phyloP scores from a whole-genome alignment of 2,888 invertebrate species.

The Priocnemis perturbator region DNA sequence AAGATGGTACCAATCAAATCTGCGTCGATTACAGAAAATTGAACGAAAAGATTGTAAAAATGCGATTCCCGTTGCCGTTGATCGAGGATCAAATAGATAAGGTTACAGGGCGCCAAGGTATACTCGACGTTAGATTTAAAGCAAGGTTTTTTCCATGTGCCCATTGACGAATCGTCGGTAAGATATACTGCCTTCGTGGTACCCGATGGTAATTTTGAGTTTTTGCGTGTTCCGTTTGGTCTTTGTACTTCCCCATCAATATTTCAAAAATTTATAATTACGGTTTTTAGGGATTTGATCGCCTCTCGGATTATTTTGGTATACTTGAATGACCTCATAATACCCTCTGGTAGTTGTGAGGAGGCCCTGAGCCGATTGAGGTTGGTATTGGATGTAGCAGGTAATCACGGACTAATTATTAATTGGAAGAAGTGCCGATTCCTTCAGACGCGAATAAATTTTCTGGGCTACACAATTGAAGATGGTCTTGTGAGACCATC shows the following conservation, averaged over 20 bases:
- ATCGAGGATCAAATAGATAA: too few relatives aligned
- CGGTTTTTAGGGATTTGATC: background rate
- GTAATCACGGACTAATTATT: constrained; percentile 16
- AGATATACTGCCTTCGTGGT: constrained; percentile 1
- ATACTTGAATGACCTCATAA: background rate
- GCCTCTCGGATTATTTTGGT: background rate
- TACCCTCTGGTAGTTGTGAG: background rate
- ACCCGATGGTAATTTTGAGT: background rate
- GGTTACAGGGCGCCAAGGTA: background rate
- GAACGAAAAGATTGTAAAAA: too few relatives aligned
- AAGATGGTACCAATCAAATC: too few relatives aligned
- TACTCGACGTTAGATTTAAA: too few relatives aligned
- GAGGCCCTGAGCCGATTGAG: background rate
- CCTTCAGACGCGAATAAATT: constrained; percentile 4
- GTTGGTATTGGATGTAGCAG: background rate
- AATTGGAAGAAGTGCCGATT: too few relatives aligned
- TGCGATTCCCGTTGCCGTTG: too few relatives aligned
- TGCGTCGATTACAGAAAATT: too few relatives aligned
- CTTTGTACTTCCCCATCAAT: background rate
- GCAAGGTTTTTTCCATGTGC: constrained; percentile 3
- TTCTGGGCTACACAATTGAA: constrained; percentile 6
- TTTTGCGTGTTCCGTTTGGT: background rate
- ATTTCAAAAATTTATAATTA: constrained; percentile 3
- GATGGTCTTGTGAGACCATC: constrained; percentile 7
- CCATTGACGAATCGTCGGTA: background rate